These are phyloP conservation scores for Celastrina argiolus DNA, from an alignment of 2,888 invertebrate species.

Conservation along the genomic window DNA sequence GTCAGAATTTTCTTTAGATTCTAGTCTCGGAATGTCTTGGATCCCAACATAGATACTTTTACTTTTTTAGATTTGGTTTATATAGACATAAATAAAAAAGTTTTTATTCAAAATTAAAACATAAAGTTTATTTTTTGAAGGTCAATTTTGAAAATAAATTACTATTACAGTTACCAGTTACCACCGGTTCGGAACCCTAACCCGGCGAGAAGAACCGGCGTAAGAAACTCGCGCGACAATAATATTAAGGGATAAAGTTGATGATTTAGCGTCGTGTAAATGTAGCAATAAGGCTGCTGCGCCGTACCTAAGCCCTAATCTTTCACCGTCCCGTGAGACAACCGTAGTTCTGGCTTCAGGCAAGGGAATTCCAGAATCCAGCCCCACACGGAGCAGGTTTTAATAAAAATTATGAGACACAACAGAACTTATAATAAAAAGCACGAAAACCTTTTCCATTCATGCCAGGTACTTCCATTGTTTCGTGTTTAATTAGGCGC, in stretches of 20 bases:
- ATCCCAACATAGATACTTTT: not conserved
- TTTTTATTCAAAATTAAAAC: too few species aligned
- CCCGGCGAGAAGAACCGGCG: too few species aligned
- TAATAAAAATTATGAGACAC: not conserved
- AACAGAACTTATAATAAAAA: constrained; percentile 37
- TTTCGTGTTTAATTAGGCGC: constrained; percentile 74
- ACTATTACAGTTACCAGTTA: too few species aligned
- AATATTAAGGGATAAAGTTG: too few species aligned
- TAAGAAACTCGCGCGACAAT: too few species aligned
- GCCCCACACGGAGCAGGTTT: not conserved
- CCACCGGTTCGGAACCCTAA: too few species aligned
- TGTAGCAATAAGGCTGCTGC: too few species aligned
- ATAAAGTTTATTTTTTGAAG: too few species aligned
- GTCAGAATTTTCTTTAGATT: not conserved
- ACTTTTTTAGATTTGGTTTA: too few species aligned
- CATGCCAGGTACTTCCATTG: constrained; percentile 48
- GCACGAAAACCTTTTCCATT: constrained; percentile 47
- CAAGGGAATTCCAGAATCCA: not conserved
- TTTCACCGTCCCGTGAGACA: not conserved
- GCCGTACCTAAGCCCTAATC: not conserved
- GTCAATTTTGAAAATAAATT: too few species aligned
- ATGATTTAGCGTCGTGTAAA: too few species aligned
- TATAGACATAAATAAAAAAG: too few species aligned
- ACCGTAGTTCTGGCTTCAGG: not conserved
- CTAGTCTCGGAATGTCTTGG: not conserved